Evolutionary conservation across 2,113 vertebrate genomes (phyloP).

Genomic region (Columba janthina): DNA sequence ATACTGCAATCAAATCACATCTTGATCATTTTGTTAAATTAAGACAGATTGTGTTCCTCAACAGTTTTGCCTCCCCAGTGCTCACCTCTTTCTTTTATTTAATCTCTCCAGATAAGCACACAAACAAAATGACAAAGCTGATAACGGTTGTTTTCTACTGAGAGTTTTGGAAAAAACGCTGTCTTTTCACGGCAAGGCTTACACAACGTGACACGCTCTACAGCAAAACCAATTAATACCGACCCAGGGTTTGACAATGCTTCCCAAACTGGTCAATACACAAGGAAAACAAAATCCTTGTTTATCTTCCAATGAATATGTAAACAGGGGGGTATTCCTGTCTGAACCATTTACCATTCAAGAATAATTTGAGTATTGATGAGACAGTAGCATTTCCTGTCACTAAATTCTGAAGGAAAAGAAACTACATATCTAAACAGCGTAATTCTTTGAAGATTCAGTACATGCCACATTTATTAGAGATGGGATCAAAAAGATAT

Average conservation of each 20-base stretch:
- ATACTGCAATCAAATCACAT: background rate
- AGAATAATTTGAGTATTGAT: background rate
- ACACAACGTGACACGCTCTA: background rate
- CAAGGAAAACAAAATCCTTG: background rate
- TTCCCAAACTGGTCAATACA: background rate
- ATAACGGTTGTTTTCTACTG: background rate
- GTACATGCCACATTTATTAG: background rate
- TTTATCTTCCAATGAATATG: background rate
- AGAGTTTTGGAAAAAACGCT: background rate
- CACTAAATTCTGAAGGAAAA: background rate
- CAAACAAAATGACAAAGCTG: background rate
- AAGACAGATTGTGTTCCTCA: background rate
- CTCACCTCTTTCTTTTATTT: background rate
- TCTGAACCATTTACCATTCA: background rate
- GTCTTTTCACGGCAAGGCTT: background rate
- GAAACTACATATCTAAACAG: background rate
- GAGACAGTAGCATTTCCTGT: background rate
- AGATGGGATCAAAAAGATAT: background rate
- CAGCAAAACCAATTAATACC: background rate
- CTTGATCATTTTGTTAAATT: background rate
- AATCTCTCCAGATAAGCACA: background rate
- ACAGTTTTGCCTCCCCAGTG: background rate
- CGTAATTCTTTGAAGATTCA: accelerated
- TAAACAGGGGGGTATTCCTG: background rate
- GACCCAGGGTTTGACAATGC: background rate